Conservation (phyloP, 2,888 invertebrate species). For the Amphipyra tragopoginis region DNA sequence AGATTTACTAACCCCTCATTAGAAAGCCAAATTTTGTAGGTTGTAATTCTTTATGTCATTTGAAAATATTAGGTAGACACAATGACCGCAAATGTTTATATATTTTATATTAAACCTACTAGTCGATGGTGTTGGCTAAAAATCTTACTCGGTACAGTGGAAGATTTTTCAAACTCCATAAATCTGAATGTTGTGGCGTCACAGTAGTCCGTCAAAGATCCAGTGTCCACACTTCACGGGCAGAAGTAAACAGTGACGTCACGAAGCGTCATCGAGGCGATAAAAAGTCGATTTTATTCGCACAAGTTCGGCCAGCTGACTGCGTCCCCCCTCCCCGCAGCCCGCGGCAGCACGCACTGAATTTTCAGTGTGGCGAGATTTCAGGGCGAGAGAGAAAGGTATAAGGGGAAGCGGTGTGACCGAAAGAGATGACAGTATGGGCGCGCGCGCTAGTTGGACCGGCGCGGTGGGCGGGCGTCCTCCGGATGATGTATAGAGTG, state of each 20-base stretch:
- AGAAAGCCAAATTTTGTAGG: background rate
- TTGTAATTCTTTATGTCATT: constrained; percentile 16
- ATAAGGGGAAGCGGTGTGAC: constrained; percentile 48
- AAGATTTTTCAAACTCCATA: constrained; percentile 25
- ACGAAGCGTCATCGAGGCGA: constrained; percentile 88
- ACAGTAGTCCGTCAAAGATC: constrained; percentile 72
- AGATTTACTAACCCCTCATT: constrained; percentile 25
- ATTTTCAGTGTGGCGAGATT: constrained; percentile 85
- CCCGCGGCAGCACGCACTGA: constrained; percentile 76
- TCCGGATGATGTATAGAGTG: constrained; percentile 93
- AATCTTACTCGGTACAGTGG: background rate
- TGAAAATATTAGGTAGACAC: background rate
- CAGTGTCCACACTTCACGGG: constrained; percentile 75
- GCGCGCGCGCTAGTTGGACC: constrained; percentile 69
- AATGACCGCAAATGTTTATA: background rate
- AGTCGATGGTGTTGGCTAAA: background rate
- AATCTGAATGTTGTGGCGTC: constrained; percentile 65
- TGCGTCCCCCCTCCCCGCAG: constrained; percentile 76
- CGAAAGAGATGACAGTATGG: constrained; percentile 74
- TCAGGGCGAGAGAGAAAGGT: constrained; percentile 75
- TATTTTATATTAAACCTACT: background rate
- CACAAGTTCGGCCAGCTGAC: constrained; percentile 90
- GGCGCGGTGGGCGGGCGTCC: constrained; percentile 88
- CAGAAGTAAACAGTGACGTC: constrained; percentile 89
- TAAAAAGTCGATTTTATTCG: constrained; percentile 90